Evolutionary conservation across 2,797 vertebrate species (phyloP), one percentile per base, ranked within the genome.

Genomic region (Artibeus jamaicensis): DNA sequence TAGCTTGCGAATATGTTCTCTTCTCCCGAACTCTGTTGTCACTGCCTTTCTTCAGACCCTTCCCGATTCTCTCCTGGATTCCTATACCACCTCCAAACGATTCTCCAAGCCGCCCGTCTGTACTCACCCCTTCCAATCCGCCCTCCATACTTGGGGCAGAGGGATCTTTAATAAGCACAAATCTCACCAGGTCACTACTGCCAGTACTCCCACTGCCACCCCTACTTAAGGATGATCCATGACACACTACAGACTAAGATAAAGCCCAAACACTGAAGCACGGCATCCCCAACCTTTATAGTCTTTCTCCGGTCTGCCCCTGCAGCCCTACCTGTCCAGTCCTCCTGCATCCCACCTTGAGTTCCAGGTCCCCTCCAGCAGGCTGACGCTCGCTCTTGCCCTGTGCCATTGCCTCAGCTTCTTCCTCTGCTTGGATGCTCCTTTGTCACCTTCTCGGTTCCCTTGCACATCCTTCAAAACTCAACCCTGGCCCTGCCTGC

Each of bases 391-490:
- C 5, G 76, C 53, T 86, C 21, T 91, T 86, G 34, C 34, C 39
- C 39, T 77, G 39, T 14, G 15, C 85, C 68, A 44, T 67, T 57
- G 73, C 14, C 46, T 37, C 32, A 34, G 29, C 37, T 81, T 71
- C 87, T 93, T 71, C 55, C 22, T 81, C 67, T 85, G 18, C 44
- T 78, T 95, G 10, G 39, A 95, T 88, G 42, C n/a, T 84, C n/a
- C 48, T 65, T 37, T 39, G 83, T 73, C 46, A 34, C 16, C 37
- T 59, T 86, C 74, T 74, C 18, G 50, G 39, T 39, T 89, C 39
- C 65, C 55, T 84, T 93, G 29, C 15, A 67, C 9, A 7, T 57
- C 70, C 73, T 89, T 92, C 55, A 44, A 57, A 94, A 62, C 32
- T 79, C 78, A 74, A 26, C 34, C 39, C 24, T 62, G 44, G 42